These are phyloP conservation scores for Holothuria leucospilota DNA, from an alignment of 53 echinoderm and acorn worm genomes.

Conservation along the genomic window DNA sequence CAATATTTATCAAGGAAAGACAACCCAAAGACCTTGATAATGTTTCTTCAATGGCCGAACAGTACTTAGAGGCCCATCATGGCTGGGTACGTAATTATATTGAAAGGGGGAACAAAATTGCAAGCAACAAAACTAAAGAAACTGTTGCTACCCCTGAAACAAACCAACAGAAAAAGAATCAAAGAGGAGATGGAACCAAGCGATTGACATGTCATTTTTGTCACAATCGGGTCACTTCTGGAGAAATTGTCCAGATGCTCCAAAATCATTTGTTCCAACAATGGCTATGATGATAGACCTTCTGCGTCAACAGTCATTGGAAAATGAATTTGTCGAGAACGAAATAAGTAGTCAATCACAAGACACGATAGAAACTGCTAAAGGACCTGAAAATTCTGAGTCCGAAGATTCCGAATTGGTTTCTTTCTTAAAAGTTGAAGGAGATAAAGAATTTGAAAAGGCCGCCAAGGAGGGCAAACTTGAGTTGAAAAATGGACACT, in stretches of 20 bases:
- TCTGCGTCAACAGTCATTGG: background rate
- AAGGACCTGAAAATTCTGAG: no score
- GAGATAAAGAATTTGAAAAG: background rate
- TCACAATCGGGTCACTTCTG: background rate
- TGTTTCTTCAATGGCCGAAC: conserved; percentile 8
- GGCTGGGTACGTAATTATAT: conserved; percentile 1
- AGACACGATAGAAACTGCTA: no score
- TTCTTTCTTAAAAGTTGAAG: background rate
- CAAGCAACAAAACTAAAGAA: no score
- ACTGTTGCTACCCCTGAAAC: no score
- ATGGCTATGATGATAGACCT: background rate
- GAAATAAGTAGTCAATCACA: no score
- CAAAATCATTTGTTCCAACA: background rate
- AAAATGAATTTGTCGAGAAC: no score
- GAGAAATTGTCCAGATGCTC: background rate
- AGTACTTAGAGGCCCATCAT: conserved; percentile 43
- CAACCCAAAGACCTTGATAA: background rate
- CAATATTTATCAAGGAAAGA: background rate
- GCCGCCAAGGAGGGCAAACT: background rate
- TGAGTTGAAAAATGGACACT: background rate
- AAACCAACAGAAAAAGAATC: no score
- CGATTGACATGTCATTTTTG: background rate
- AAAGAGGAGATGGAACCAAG: background rate
- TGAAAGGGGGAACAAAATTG: no score
- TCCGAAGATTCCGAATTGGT: background rate